Evolutionary conservation across 2,888 invertebrate species (phyloP), one percentile per base, ranked within the genome.

Genomic region (Dryococelus australis): DNA sequence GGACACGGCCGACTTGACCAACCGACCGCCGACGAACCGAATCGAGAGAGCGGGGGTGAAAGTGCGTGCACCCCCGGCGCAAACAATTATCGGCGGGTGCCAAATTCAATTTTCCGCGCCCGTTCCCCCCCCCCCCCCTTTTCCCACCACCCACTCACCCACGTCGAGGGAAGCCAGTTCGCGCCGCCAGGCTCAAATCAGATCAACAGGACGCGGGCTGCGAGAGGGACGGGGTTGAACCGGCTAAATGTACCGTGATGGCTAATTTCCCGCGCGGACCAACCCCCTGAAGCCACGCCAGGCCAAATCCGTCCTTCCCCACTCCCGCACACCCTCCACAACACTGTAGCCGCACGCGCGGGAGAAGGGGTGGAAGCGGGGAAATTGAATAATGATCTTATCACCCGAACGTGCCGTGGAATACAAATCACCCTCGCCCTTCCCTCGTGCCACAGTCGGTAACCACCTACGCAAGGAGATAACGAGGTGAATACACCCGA

Each of bases 91-190:
- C 65, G 65, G 65, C 10, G 65, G 65, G 65, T 65, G 65, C 65
- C 65, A 65, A 65, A 65, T 65, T 65, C 65, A n/a, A 65, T 65
- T 65, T 65, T 65, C 65, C 65, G 65, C 65, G 65, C 65, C 65
- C 65, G 65, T 65, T 10, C 6, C 20, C 6, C 65, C n/a, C 65
- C n/a, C n/a, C 0, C 65, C 35, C 35, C 35, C 35, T 35, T 35
- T 35, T 4, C 35, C 4, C 1, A 35, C 35, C 1, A 35, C 35
- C 35, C 65, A 8, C 65, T 8, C 16, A 2, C 8, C 65, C 65
- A n/a, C 24, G 0, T 24, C 24, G 65, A n/a, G 65, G 65, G 65
- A n/a, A n/a, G 65, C 24, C 24, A n/a, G 65, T n/a, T 65, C 65
- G 65, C 20, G n/a, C 65, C 65, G 65, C 24, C 65, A 65, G 65